These are phyloP conservation scores for Suncus etruscus DNA, from an alignment of 2,113 vertebrate genomes.

Conservation along the genomic window DNA sequence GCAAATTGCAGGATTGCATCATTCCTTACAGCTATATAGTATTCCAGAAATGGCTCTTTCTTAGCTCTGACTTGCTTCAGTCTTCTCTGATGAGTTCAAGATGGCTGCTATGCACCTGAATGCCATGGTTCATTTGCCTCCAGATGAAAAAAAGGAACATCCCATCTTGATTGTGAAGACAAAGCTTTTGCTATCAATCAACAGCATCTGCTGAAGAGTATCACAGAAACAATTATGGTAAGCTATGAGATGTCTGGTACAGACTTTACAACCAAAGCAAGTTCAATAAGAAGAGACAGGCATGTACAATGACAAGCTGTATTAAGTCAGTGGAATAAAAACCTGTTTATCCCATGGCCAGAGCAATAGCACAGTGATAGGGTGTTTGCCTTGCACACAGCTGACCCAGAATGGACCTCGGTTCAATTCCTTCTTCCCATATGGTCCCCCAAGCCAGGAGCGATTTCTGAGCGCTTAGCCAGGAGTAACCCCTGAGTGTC, in stretches of 20 bases:
- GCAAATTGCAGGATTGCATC: too few relatives aligned
- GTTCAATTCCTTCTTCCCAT: too few relatives aligned
- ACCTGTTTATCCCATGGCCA: background rate
- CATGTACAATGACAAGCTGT: background rate
- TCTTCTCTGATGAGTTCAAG: background rate
- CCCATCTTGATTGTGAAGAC: background rate
- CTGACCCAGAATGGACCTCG: too few relatives aligned
- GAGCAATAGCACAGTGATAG: too few relatives aligned
- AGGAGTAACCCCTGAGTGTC: too few relatives aligned
- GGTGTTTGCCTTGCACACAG: too few relatives aligned
- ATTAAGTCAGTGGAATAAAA: background rate
- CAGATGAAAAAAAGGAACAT: background rate
- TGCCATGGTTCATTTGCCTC: background rate
- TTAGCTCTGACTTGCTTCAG: background rate
- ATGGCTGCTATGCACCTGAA: background rate
- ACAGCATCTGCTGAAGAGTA: background rate
- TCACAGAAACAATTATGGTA: background rate
- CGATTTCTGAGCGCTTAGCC: too few relatives aligned
- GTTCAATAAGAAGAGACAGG: fast-evolving
- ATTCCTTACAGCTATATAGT: too few relatives aligned
- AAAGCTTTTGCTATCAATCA: background rate
- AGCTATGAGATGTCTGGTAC: background rate
- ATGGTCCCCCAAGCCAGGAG: too few relatives aligned
- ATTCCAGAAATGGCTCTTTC: background rate
- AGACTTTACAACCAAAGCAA: background rate